Percentiles rank a stretch among this genome's conserved stretches.
Evolutionary conservation across 2,888 invertebrate genomes (phyloP).

Genomic region (Antheraea assamensis): DNA sequence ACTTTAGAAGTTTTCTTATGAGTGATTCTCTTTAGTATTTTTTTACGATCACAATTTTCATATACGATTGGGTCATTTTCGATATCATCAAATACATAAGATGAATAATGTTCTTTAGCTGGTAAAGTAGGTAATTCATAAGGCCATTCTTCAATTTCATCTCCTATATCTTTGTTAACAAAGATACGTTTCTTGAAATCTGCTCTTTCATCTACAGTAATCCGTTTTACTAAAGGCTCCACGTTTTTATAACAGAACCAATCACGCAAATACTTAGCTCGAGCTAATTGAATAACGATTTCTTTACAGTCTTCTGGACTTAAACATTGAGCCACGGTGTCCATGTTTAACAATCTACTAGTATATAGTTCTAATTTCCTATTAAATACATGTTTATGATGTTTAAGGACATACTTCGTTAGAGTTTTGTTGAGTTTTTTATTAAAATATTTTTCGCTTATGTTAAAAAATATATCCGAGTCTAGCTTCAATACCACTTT

Average conservation of each 20-base stretch:
- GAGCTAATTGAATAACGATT: conserved; percentile 46
- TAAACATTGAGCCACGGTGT: conserved; percentile 47
- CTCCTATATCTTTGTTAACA: conserved; percentile 37
- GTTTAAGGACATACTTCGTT: conserved; percentile 49
- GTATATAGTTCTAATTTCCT: conserved; percentile 55
- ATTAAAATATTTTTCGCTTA: conserved; percentile 52
- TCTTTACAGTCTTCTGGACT: conserved; percentile 50
- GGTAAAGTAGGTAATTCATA: conserved; percentile 38
- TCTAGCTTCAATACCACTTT: conserved; percentile 51
- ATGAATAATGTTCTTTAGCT: conserved; percentile 9
- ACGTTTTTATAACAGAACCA: conserved; percentile 53
- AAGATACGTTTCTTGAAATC: conserved; percentile 43
- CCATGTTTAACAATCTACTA: conserved; percentile 45
- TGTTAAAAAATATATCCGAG: conserved; percentile 47
- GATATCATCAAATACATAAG: conserved; percentile 33
- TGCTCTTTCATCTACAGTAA: conserved; percentile 35
- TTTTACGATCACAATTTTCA: not conserved
- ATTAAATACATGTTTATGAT: conserved; percentile 46
- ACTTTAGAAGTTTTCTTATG: not conserved
- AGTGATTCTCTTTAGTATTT: not conserved
- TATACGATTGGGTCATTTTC: conserved; percentile 22
- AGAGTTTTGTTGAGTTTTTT: conserved; percentile 36
- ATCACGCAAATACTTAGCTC: conserved; percentile 46
- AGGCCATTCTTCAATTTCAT: conserved; percentile 37
- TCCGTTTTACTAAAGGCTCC: conserved; percentile 43